Percentiles rank a stretch among this genome's conserved stretches.
Evolutionary conservation across 1,140 invertebrate species (phyloP).

Genomic region (Zelostemma sp.): DNA sequence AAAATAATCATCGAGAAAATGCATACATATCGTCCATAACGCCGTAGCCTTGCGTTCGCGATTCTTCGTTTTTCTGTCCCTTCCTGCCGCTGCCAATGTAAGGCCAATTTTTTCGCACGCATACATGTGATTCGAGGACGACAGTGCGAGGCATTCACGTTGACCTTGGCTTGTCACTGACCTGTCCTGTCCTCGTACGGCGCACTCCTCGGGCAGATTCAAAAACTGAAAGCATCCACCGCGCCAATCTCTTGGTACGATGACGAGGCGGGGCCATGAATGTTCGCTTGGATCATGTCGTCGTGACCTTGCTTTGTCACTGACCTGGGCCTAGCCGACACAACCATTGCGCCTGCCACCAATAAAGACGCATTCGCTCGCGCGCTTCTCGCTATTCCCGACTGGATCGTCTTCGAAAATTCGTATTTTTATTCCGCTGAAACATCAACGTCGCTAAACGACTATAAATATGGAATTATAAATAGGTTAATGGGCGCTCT

Average conservation of each 20-base stretch:
- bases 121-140: conserved; percentile 47
- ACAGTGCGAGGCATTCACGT: conserved; percentile 35
- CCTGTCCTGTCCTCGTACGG: conserved; percentile 38
- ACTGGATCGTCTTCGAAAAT: too few relatives aligned
- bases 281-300: conserved; percentile 23
- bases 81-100: conserved; percentile 36
- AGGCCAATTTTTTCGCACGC: conserved; percentile 49
- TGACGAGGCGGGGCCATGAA: conserved; percentile 39
- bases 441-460: not conserved
- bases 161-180: conserved; percentile 51
- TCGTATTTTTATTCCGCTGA: not conserved
- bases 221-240: conserved; percentile 46
- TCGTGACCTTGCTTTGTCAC: conserved; percentile 68
- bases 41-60: conserved; percentile 39
- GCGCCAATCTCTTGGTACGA: conserved; percentile 21
- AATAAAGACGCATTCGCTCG: conserved; percentile 10
- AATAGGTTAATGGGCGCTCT: not conserved
- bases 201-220: conserved; percentile 34
- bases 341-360: conserved; percentile 12
- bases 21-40: conserved; percentile 25
- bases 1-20: conserved; percentile 44
- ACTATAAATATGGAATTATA: not conserved
- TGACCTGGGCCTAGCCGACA: conserved; percentile 66
- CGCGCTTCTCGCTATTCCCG: not conserved
- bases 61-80: conserved; percentile 43